These are phyloP conservation scores for Caracal caracal DNA, from an alignment of 2,113 vertebrate genomes.

Conservation along the genomic window DNA sequence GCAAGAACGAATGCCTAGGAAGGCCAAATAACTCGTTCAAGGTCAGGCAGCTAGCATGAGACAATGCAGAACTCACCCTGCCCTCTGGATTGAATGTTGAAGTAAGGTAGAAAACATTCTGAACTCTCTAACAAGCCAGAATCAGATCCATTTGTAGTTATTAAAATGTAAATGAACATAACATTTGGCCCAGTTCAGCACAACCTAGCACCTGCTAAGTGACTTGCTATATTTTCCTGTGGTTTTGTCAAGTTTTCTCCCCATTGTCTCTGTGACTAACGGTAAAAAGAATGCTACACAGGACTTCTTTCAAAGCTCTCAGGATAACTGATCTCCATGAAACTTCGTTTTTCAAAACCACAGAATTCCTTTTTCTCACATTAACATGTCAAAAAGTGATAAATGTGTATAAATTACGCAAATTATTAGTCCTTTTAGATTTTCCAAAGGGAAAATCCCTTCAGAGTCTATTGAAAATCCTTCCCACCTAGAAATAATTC, in stretches of 20 bases:
- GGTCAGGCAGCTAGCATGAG: background rate
- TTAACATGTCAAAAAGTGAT: slow-evolving; percentile 53
- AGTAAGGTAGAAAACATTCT: background rate
- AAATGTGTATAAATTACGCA: slow-evolving; percentile 42
- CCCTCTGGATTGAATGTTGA: background rate
- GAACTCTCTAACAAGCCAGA: background rate
- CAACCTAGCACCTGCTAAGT: background rate
- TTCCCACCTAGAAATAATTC: slow-evolving; percentile 24
- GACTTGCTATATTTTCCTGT: background rate
- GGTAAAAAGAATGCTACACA: slow-evolving; percentile 36
- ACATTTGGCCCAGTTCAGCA: background rate
- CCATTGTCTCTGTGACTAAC: background rate
- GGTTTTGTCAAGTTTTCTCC: slow-evolving; percentile 49
- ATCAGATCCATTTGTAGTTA: background rate
- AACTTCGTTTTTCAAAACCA: slow-evolving; percentile 60
- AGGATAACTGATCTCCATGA: background rate
- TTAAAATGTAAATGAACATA: background rate
- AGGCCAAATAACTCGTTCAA: background rate
- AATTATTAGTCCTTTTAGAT: slow-evolving; percentile 49
- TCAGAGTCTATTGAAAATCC: background rate
- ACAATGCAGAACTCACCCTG: background rate
- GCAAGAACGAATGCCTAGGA: background rate
- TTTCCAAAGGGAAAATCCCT: slow-evolving; percentile 46
- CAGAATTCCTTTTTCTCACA: slow-evolving; percentile 39
- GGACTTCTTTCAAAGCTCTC: slow-evolving; percentile 42